phyloP scores from a whole-genome alignment of 2,113 vertebrate species.

The Acrocephalus kingi region DNA sequence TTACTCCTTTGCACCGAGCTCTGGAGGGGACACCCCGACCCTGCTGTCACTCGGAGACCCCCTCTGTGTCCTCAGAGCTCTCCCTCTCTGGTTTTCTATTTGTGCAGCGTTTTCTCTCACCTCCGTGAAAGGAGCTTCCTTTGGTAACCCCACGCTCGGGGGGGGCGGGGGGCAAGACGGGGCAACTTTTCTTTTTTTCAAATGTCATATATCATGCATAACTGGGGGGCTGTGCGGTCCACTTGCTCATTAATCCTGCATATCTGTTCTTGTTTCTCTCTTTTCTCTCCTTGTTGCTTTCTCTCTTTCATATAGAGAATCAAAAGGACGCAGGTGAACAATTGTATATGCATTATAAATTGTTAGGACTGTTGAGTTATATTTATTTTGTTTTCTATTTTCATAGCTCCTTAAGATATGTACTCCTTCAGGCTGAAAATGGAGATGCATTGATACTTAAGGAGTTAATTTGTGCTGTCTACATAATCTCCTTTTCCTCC shows the following conservation, averaged over 20 bases:
- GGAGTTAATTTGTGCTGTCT: conserved; percentile 89
- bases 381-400: conserved; percentile 76
- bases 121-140: conserved; percentile 76
- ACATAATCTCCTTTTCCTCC: conserved; percentile 53
- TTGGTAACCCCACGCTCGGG: conserved; percentile 72
- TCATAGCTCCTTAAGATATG: conserved; percentile 81
- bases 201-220: conserved; percentile 79
- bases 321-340: conserved; percentile 94
- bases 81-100: conserved; percentile 78
- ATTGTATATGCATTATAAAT: conserved; percentile 92
- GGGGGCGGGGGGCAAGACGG: conserved; percentile 65
- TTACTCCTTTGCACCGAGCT: conserved; percentile 77
- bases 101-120: conserved; percentile 75
- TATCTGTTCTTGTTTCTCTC: conserved; percentile 90
- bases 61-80: conserved; percentile 74
- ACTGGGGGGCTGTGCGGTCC: conserved; percentile 80
- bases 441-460: conserved; percentile 82
- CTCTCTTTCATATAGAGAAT: conserved; percentile 94
- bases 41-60: conserved; percentile 62
- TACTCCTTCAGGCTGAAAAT: conserved; percentile 75
- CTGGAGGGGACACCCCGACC: conserved; percentile 73
- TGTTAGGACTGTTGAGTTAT: conserved; percentile 81
- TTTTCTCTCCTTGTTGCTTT: conserved; percentile 86
- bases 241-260: conserved; percentile 88
- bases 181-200: conserved; percentile 70